A percentile compares a stretch with the other conserved stretches of the same genome.
These are phyloP conservation scores for Pseudobourletiella spinata DNA, from an alignment of 1,140 invertebrate species.

Conservation along the genomic window DNA sequence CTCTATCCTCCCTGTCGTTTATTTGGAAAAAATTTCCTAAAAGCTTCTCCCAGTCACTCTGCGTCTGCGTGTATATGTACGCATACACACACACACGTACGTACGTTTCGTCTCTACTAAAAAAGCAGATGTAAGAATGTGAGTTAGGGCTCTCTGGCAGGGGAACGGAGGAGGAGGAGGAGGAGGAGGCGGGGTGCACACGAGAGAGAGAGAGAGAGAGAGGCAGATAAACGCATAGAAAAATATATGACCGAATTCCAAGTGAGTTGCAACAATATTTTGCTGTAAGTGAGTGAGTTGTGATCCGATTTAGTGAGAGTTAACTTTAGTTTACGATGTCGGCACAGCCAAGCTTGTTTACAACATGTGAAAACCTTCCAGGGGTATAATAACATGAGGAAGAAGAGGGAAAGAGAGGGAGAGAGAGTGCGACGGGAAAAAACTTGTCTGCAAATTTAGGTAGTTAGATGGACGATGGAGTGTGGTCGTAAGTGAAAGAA, in stretches of 20 bases:
- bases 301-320: conserved; percentile 2
- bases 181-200: no score
- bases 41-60: background rate
- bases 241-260: background rate
- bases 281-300: conserved; percentile 5
- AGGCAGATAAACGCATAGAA: conserved; percentile 5
- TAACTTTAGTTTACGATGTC: conserved; percentile 3
- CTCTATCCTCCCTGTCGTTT: background rate
- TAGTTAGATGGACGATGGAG: conserved; percentile 16
- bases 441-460: conserved; percentile 9
- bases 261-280: conserved; percentile 3
- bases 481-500: no score
- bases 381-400: background rate
- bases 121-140: no score
- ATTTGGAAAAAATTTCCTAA: background rate
- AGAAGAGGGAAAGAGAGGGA: background rate
- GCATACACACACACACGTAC: no score
- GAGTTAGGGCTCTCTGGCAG: no score
- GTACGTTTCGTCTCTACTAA: no score
- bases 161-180: no score
- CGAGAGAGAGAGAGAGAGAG: no score
- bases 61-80: no score
- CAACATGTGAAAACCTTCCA: background rate
- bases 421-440: background rate
- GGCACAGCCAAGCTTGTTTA: background rate